Conservation (phyloP, 2,797 vertebrate species). For the Enteromius treurensis region DNA sequence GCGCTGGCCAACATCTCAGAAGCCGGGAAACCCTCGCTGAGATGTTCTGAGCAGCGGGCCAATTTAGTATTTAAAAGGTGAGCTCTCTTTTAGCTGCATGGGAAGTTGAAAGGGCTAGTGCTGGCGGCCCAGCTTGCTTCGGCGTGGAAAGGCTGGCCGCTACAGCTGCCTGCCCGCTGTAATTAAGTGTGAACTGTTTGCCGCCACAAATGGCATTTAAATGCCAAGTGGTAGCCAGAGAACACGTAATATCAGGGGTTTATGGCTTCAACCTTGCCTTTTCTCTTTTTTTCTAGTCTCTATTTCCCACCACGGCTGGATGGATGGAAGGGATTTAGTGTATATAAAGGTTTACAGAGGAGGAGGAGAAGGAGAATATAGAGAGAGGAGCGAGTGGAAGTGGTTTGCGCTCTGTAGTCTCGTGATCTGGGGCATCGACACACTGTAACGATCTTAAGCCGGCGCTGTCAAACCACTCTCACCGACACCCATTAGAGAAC, state of each 20-base stretch:
- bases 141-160: slow-evolving; percentile 54
- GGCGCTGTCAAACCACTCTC: slow-evolving; percentile 48
- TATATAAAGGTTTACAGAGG: slow-evolving; percentile 43
- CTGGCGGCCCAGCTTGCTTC: slow-evolving; percentile 67
- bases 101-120: slow-evolving; percentile 63
- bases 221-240: slow-evolving; percentile 79
- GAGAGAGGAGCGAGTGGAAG: slow-evolving; percentile 30
- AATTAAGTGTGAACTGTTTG: slow-evolving; percentile 83
- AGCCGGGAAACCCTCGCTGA: slow-evolving; percentile 68
- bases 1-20: slow-evolving; percentile 62
- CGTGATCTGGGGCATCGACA: slow-evolving; percentile 44
- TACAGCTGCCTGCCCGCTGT: slow-evolving; percentile 74
- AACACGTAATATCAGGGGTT: slow-evolving; percentile 65
- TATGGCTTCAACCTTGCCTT: slow-evolving; percentile 64
- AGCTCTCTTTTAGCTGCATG: slow-evolving; percentile 71
- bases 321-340: slow-evolving; percentile 37
- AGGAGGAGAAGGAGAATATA: slow-evolving; percentile 14
- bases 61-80: slow-evolving; percentile 77
- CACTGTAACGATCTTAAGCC: slow-evolving; percentile 46
- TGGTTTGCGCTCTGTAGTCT: slow-evolving; percentile 31
- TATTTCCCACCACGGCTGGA: slow-evolving; percentile 23
- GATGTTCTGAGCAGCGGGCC: slow-evolving; percentile 65
- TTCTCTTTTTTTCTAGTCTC: slow-evolving; percentile 48
- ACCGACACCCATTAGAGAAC: slow-evolving; percentile 51
- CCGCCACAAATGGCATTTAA: slow-evolving; percentile 83